These are phyloP conservation scores for Nebria ingens DNA, from an alignment of 1,140 invertebrate genomes.

Conservation along the genomic window DNA sequence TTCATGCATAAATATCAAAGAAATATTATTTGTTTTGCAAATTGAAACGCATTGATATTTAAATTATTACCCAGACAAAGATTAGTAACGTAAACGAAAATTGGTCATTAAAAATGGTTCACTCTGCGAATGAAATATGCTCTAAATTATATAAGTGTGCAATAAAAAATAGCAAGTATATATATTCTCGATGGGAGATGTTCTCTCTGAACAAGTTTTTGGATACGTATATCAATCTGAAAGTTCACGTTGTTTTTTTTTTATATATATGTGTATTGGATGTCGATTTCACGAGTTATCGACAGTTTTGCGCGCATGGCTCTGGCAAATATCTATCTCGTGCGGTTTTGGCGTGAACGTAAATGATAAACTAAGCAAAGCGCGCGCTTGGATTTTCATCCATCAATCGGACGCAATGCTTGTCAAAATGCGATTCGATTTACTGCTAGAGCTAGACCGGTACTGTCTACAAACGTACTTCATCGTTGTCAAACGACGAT, in stretches of 20 bases:
- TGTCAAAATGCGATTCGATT: slow-evolving; percentile 4
- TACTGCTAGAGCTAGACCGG: background rate
- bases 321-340: background rate
- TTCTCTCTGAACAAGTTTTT: too few species aligned
- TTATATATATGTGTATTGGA: background rate
- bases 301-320: background rate
- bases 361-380: slow-evolving; percentile 5
- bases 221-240: too few species aligned
- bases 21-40: too few species aligned
- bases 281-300: background rate
- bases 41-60: too few species aligned
- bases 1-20: too few species aligned
- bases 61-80: too few species aligned
- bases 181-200: too few species aligned
- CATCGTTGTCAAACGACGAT: background rate
- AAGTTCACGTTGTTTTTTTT: background rate
- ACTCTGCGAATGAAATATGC: too few species aligned
- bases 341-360: background rate
- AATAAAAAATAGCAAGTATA: too few species aligned
- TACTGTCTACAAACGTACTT: background rate
- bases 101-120: too few species aligned
- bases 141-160: too few species aligned
- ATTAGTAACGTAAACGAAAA: too few species aligned
- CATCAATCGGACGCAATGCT: background rate
- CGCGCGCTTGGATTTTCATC: background rate